Evolutionary conservation across 1,140 invertebrate genomes (phyloP), one percentile per base, ranked within the genome.

Genomic region (Meloidogyne exigua): DNA sequence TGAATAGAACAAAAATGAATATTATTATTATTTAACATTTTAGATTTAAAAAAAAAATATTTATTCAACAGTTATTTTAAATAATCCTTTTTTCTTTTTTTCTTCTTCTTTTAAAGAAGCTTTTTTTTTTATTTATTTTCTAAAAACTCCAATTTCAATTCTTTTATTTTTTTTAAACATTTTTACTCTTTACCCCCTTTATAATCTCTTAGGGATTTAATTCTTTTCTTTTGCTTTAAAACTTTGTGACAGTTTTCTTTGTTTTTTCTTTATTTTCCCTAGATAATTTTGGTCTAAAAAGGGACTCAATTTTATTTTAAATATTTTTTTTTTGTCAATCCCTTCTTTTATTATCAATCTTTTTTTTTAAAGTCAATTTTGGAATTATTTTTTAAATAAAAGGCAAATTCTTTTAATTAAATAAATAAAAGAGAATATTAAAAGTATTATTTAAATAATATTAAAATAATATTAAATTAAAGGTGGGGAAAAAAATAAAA

Each of bases 1-100:
- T 73, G 72, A 15, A 65, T 15, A 39, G 57, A 62, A 64, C 72
- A 73, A 65, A 73, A 73, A 64, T 73, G 72, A 28, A 28, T 25
- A 21, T 11, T 3, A 32, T n/a, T n/a, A n/a, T n/a, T n/a, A n/a
- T n/a, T n/a, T n/a, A n/a, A n/a, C n/a, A n/a, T n/a, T n/a, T n/a
- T n/a, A n/a, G n/a, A n/a, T n/a, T n/a, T n/a, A n/a, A n/a, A n/a
- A n/a, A n/a, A n/a, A n/a, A n/a, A 32, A 32, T 32, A 32, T 32
- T 32, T 32, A 32, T 32, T 32, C 28, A 32, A 32, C 28, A 32
- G 7, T 3, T 32, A 32, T 32, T 32, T 32, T 32, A 32, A 32
- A 32, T 32, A 32, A 32, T 3, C 7, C 28, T 7, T 32, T 32
- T 32, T 32, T 32, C 28, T n/a, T n/a, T n/a, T n/a, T n/a, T n/a